phyloP scores from a whole-genome alignment of 2,113 vertebrate species.

The Macaca nemestrina region DNA sequence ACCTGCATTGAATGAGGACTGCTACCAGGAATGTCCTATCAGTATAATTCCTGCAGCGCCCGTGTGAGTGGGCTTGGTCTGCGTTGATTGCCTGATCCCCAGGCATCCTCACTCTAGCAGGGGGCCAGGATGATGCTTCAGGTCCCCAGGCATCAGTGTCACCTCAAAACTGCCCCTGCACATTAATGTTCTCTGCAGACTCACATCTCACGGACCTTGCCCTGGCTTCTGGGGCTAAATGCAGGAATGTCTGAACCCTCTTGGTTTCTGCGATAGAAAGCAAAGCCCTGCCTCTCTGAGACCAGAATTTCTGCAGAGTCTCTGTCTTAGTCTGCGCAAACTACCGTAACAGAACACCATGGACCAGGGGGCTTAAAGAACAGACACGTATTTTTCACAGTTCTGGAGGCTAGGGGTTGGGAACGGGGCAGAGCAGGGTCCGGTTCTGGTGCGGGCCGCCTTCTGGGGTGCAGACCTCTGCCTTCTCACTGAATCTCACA shows the following conservation, averaged over 20 bases:
- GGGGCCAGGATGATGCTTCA: not conserved
- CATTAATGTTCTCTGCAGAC: not conserved
- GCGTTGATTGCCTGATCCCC: not conserved
- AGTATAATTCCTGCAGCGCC: not conserved
- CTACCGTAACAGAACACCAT: not conserved
- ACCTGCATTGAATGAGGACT: not conserved
- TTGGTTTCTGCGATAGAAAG: not conserved
- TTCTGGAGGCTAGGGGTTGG: not conserved
- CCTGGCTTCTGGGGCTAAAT: not conserved
- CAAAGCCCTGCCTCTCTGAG: not conserved
- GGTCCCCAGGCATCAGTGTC: not conserved
- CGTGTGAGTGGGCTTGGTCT: not conserved
- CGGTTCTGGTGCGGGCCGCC: not conserved
- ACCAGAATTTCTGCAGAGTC: not conserved
- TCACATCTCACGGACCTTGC: not conserved
- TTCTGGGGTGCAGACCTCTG: not conserved
- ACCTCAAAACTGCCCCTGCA: not conserved
- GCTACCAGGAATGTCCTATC: not conserved
- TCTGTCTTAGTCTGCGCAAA: not conserved
- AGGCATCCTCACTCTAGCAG: not conserved
- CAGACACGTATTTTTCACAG: not conserved
- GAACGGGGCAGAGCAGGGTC: too few species aligned
- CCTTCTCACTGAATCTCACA: not conserved
- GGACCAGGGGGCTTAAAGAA: not conserved
- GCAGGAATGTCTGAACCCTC: not conserved